Conservation (phyloP, 2,113 vertebrate genomes). For the Halichoeres trimaculatus region DNA sequence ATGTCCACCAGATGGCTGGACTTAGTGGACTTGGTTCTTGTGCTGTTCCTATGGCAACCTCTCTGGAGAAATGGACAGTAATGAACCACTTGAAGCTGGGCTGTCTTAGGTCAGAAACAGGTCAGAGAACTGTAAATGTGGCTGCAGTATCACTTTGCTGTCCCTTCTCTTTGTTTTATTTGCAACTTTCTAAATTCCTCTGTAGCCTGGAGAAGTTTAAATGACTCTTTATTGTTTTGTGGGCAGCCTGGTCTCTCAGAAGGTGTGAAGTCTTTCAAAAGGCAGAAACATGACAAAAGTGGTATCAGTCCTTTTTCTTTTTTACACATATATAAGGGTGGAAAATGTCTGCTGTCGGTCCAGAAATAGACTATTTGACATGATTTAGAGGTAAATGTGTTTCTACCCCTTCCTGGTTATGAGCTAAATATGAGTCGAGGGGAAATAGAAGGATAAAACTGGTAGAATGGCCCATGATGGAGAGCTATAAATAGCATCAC, state of each 20-base stretch:
- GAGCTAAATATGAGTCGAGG: slow-evolving; percentile 64
- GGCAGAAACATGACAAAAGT: slow-evolving; percentile 11
- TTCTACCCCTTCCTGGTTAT: slow-evolving; percentile 59
- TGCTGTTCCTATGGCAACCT: slow-evolving; percentile 32
- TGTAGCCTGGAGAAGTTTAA: background rate
- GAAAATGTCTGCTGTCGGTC: slow-evolving; percentile 20
- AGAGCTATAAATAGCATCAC: slow-evolving; percentile 78
- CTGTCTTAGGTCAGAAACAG: slow-evolving; percentile 19
- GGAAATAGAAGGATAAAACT: slow-evolving; percentile 71
- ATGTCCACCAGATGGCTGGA: slow-evolving; percentile 45
- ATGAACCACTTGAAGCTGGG: slow-evolving; percentile 1
- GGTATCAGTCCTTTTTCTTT: slow-evolving; percentile 12
- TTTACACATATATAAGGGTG: background rate
- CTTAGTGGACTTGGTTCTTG: slow-evolving; percentile 17
- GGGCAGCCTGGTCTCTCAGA: background rate
- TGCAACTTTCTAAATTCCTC: background rate
- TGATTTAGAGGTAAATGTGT: slow-evolving; percentile 62
- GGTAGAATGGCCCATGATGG: slow-evolving; percentile 74
- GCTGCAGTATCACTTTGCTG: background rate
- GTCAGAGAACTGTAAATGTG: slow-evolving; percentile 15
- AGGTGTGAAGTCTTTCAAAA: background rate
- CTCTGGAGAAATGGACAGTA: slow-evolving; percentile 18
- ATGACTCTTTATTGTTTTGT: background rate
- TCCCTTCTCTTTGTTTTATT: background rate
- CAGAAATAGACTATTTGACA: slow-evolving; percentile 61